Evolutionary conservation across 2,797 vertebrate genomes (phyloP).

Genomic region (Anomalospiza imberbis): DNA sequence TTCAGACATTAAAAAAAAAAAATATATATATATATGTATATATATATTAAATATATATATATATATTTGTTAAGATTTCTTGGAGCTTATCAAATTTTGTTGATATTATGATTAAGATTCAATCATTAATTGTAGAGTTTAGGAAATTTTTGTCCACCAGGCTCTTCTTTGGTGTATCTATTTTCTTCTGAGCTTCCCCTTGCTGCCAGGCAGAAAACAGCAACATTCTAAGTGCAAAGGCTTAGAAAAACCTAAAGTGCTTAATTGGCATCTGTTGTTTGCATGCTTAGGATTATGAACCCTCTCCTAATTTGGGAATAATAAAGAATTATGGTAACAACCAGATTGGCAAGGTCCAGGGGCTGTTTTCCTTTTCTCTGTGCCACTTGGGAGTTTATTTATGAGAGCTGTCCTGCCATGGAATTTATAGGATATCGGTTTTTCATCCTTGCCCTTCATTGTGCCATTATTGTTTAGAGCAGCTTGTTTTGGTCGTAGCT

Average conservation of each 20-base stretch:
- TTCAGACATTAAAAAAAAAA: neutral
- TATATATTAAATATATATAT: too few species aligned
- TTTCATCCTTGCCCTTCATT: neutral
- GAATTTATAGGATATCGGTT: neutral
- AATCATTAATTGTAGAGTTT: neutral
- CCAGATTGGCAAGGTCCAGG: neutral
- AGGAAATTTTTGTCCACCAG: neutral
- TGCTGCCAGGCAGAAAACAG: neutral
- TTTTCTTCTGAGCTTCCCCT: neutral
- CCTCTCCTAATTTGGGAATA: neutral
- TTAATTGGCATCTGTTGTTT: neutral
- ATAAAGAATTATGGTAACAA: neutral
- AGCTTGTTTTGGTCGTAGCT: neutral
- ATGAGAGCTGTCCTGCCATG: neutral
- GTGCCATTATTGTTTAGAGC: neutral
- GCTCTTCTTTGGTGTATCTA: neutral
- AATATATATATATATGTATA: too few species aligned
- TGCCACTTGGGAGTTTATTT: neutral
- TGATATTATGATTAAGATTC: neutral
- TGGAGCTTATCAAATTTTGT: neutral
- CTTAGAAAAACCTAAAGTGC: neutral
- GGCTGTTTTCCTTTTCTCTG: neutral
- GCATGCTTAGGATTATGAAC: neutral
- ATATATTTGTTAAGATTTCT: neutral
- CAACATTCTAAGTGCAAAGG: neutral